These are phyloP conservation scores for Tetrao urogallus DNA, from an alignment of 2,113 vertebrate species.

Conservation along the genomic window DNA sequence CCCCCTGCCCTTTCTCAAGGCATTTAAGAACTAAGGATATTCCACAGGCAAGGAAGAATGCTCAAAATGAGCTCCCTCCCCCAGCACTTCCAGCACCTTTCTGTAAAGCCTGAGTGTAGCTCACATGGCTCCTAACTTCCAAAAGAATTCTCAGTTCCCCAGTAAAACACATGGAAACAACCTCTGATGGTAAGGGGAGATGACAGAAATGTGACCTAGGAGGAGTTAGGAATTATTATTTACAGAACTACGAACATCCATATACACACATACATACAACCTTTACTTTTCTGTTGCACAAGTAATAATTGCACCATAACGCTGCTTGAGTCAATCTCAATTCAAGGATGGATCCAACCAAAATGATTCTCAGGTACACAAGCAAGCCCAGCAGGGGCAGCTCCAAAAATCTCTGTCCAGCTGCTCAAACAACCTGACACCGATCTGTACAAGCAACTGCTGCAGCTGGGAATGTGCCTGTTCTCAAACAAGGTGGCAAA, in stretches of 20 bases:
- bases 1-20: neutral
- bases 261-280: neutral
- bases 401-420: neutral
- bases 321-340: neutral
- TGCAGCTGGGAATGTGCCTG: neutral
- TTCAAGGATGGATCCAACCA: neutral
- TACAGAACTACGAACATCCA: conserved; percentile 7
- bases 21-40: conserved; percentile 25
- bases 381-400: neutral
- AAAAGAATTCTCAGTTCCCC: neutral
- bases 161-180: neutral
- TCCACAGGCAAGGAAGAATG: neutral
- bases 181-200: neutral
- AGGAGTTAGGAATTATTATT: conserved; percentile 2
- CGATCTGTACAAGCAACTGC: neutral
- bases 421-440: neutral
- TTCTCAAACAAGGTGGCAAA: neutral
- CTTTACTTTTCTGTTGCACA: neutral
- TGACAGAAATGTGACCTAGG: neutral
- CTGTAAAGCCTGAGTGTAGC: neutral
- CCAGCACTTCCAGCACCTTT: neutral
- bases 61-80: neutral
- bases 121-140: neutral
- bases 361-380: neutral
- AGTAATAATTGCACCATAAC: neutral